Evolutionary conservation across 2,113 vertebrate species (phyloP).

Genomic region (Butastur rufipennis): DNA sequence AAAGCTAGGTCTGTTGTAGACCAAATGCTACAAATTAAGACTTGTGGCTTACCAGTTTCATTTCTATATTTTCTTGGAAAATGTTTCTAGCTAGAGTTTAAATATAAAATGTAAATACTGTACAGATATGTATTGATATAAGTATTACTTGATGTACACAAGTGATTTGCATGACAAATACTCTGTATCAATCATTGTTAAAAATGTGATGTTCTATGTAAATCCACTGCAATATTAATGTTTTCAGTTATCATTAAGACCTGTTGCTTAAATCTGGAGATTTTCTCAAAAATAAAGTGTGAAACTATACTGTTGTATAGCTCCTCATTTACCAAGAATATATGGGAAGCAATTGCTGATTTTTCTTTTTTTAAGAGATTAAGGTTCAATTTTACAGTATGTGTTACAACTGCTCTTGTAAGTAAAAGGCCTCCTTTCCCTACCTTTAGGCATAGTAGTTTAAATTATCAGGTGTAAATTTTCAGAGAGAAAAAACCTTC

Average conservation of each 20-base stretch:
- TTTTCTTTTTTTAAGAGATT: background rate
- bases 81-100: slow-evolving; percentile 76
- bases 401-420: background rate
- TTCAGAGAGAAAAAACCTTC: background rate
- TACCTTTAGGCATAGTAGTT: background rate
- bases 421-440: background rate
- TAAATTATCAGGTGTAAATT: background rate
- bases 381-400: background rate
- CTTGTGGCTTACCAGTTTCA: slow-evolving; percentile 63
- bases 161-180: slow-evolving; percentile 69
- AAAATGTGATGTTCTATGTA: slow-evolving; percentile 39
- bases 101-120: slow-evolving; percentile 78
- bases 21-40: slow-evolving; percentile 53
- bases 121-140: slow-evolving; percentile 69
- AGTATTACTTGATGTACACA: slow-evolving; percentile 66
- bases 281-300: slow-evolving; percentile 53
- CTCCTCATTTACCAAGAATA: background rate
- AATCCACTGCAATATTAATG: slow-evolving; percentile 53
- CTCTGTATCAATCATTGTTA: slow-evolving; percentile 54
- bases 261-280: background rate
- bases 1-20: slow-evolving; percentile 61
- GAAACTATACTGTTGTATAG: background rate
- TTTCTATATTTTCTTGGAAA: slow-evolving; percentile 74
- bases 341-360: background rate
- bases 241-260: slow-evolving; percentile 45